Evolutionary conservation across 2,113 vertebrate species (phyloP).

Genomic region (Thalassarche chlororhynchos): DNA sequence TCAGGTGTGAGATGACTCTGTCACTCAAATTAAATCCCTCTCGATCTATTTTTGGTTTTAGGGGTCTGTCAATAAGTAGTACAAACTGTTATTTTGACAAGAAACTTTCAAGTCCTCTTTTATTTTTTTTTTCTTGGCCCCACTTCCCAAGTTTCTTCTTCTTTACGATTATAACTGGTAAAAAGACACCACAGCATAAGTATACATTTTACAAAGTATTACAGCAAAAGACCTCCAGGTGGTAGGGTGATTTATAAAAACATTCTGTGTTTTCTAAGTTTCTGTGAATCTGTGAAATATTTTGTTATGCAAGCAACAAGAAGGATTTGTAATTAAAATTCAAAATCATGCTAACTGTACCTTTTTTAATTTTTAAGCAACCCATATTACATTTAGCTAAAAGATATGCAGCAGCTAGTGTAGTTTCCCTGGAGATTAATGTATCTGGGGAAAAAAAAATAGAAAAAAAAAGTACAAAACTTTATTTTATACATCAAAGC

Average conservation of each 20-base stretch:
- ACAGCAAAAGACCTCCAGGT: fast-evolving
- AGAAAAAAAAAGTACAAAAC: neutral
- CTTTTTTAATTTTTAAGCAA: neutral
- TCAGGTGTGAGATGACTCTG: neutral
- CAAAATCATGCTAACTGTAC: neutral
- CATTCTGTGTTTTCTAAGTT: neutral
- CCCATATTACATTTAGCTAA: neutral
- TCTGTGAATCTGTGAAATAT: neutral
- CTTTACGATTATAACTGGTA: neutral
- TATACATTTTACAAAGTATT: neutral
- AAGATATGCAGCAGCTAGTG: neutral
- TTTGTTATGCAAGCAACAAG: neutral
- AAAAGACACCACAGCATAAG: neutral
- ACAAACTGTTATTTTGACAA: neutral
- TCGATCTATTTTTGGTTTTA: neutral
- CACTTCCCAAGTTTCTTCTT: neutral
- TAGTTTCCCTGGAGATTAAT: constrained; percentile 19
- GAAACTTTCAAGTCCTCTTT: fast-evolving
- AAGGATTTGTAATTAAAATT: neutral
- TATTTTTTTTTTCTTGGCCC: fast-evolving
- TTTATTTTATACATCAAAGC: neutral
- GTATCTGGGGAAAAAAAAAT: neutral
- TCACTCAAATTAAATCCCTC: neutral
- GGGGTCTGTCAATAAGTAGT: neutral
- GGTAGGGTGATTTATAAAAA: neutral